These are phyloP conservation scores for Pseudochirops cupreus DNA, from an alignment of 2,797 vertebrate genomes.

Conservation along the genomic window DNA sequence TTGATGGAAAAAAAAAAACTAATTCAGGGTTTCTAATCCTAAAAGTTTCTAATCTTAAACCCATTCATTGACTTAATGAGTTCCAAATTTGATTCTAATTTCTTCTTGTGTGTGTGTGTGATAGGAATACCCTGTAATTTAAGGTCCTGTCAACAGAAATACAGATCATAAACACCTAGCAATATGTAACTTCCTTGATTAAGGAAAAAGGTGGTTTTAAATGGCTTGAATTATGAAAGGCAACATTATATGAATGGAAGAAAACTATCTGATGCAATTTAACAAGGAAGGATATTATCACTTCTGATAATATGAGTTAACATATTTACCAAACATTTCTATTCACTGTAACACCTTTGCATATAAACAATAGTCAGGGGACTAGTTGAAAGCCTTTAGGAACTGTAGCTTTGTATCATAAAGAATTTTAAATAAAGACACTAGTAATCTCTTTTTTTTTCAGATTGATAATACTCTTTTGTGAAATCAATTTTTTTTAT, in stretches of 20 bases:
- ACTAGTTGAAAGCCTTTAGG: not conserved
- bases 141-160: not conserved
- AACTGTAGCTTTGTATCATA: not conserved
- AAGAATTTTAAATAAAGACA: not conserved
- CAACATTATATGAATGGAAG: no score
- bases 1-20: conserved; percentile 6
- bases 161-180: not conserved
- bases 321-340: not conserved
- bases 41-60: not conserved
- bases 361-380: not conserved
- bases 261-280: no score
- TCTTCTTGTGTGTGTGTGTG: not conserved
- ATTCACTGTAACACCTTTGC: not conserved
- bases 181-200: conserved; percentile 7
- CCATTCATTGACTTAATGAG: not conserved
- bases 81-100: conserved; percentile 4
- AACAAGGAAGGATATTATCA: not conserved
- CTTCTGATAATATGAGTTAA: not conserved
- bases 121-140: not conserved
- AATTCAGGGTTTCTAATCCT: not conserved
- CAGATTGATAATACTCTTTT: not conserved
- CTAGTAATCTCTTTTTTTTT: not conserved
- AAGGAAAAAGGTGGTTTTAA: not conserved
- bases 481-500: conserved; percentile 8
- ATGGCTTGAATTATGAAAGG: not conserved